A percentile compares a stretch with the other conserved stretches of the same genome.
phyloP scores from a whole-genome alignment of 2,113 vertebrate genomes.

The Mormoops blainvillei region DNA sequence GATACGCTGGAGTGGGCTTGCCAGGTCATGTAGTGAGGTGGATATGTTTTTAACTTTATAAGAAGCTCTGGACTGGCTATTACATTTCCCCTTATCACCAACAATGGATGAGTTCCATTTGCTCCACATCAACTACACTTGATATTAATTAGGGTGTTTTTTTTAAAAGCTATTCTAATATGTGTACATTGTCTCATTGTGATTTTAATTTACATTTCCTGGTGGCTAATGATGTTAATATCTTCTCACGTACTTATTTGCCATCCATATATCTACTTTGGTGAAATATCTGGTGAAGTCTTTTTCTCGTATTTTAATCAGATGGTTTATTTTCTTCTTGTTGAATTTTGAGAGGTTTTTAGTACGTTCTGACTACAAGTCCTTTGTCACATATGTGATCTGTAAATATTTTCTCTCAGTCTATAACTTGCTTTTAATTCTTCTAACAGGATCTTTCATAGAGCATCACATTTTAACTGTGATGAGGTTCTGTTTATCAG shows the following conservation, averaged over 20 bases:
- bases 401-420: neutral
- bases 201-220: neutral
- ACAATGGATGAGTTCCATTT: neutral
- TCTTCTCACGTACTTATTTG: neutral
- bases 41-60: neutral
- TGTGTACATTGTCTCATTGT: neutral
- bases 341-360: neutral
- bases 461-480: neutral
- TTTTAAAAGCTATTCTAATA: neutral
- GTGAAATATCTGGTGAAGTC: neutral
- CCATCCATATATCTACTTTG: neutral
- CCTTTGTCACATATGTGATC: neutral
- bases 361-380: neutral
- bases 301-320: neutral
- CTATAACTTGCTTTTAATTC: neutral
- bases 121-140: neutral
- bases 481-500: neutral
- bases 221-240: neutral
- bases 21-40: accelerated
- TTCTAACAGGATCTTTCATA: neutral
- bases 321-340: neutral
- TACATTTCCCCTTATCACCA: neutral
- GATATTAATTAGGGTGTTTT: neutral
- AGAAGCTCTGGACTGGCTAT: neutral
- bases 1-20: neutral